Evolutionary conservation across 2,888 invertebrate species (phyloP).

Genomic region (Chouioia cunea): DNA sequence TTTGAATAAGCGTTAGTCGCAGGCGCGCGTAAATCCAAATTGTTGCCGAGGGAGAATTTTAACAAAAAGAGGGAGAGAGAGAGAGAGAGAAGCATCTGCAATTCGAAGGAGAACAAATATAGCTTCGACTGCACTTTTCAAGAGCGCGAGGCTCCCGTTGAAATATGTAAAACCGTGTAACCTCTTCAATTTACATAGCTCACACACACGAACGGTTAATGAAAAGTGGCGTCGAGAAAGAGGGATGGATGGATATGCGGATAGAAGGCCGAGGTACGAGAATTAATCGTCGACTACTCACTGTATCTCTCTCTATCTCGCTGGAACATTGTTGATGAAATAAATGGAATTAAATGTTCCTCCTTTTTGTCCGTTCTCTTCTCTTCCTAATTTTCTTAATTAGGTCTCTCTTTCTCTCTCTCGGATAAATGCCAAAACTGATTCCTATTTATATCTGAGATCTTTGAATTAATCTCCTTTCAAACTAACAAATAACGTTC

Average conservation of each 20-base stretch:
- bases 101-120: slow-evolving; percentile 66
- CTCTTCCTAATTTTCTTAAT: slow-evolving; percentile 41
- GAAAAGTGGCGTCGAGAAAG: slow-evolving; percentile 47
- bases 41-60: neutral
- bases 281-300: slow-evolving; percentile 53
- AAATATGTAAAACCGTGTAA: slow-evolving; percentile 68
- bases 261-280: slow-evolving; percentile 18
- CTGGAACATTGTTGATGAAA: slow-evolving; percentile 43
- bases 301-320: slow-evolving; percentile 35
- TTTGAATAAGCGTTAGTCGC: slow-evolving; percentile 43
- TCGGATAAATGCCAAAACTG: slow-evolving; percentile 8
- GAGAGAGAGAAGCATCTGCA: slow-evolving; percentile 64
- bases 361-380: slow-evolving; percentile 17
- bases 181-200: slow-evolving; percentile 67
- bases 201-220: slow-evolving; percentile 34
- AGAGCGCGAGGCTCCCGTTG: slow-evolving; percentile 63
- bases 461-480: neutral
- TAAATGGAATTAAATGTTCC: slow-evolving; percentile 44
- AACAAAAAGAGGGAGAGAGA: slow-evolving; percentile 36
- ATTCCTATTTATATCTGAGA: neutral
- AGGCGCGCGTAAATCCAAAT: neutral
- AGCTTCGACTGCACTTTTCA: slow-evolving; percentile 67
- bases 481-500: too few relatives aligned
- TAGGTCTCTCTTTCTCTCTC: slow-evolving; percentile 17
- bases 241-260: slow-evolving; percentile 7